Base-by-base conservation (phyloP, 2,797 vertebrate species). In the Sitta carolinensis region DNA sequence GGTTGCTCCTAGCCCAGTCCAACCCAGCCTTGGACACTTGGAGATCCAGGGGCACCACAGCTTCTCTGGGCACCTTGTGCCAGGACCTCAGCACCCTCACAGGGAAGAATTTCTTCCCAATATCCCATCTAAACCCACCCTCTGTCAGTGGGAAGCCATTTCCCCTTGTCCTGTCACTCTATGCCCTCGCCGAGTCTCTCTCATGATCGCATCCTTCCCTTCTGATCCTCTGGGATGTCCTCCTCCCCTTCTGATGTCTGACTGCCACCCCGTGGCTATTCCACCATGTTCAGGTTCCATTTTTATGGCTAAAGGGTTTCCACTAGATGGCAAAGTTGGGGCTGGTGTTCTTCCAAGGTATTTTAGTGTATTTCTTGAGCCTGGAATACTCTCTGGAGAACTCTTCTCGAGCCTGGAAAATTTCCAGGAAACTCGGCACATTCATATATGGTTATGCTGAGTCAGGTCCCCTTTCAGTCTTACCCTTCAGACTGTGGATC, bases 211-310 rank as follows among this genome's bases (percentile, higher is more conserved):
- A 29, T 54, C 73, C 30, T 25, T 61, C 67, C 22, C 19, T 66
- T 42, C 30, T 25, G 22, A 73, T 55, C 30, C 59, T 51, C 20
- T 51, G 47, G 54, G 29, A 38, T 4, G 25, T 34, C 36, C 45
- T 66, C 13, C 55, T 51, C 52, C 38, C 80, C 42, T 75, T 13
- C 57, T 55, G 58, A 32, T 67, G 34, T 26, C 79, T 11, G 57
- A 38, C 73, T 95, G 91, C 89, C 94, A 88, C 25, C 89, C 48
- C 36, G 89, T 90, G 87, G 89, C 69, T 38, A 5, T n/a, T 72
- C 32, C 80, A 52, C 11, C 19, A 16, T 0, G 5, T 16, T 78
- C 74, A 66, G 20, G 12, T 40, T 29, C 59, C 40, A 7, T 1
- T 23, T 55, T 29, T 16, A 43, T 34, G 45, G 38, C 55, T 50